A percentile compares a stretch with the other conserved stretches of the same genome.
phyloP scores from a whole-genome alignment of 2,797 vertebrate genomes.

The Silurus lanzhouensis region DNA sequence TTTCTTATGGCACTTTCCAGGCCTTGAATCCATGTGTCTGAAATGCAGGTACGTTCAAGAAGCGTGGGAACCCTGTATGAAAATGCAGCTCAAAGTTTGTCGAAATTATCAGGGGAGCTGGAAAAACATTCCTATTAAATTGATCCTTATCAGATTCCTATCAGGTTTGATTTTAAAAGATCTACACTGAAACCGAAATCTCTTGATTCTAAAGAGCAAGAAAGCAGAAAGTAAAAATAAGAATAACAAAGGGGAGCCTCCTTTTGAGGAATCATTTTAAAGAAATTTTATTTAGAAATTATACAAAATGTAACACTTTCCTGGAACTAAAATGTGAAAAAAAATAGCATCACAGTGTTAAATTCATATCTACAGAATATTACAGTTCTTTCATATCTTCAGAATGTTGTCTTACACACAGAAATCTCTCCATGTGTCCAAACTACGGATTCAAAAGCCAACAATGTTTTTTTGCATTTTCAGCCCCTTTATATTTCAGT shows the following conservation, averaged over 20 bases:
- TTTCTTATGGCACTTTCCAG: no score
- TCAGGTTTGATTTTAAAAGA: background rate
- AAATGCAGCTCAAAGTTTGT: no score
- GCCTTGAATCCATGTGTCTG: no score
- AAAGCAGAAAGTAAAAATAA: background rate
- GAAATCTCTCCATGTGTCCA: background rate
- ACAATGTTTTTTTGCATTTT: background rate
- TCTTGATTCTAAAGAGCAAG: background rate
- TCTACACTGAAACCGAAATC: background rate
- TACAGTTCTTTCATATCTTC: slow-evolving; percentile 12
- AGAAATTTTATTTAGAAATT: background rate
- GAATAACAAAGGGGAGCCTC: background rate
- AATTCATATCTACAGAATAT: background rate
- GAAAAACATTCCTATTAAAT: background rate
- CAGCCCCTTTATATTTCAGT: background rate
- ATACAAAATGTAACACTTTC: background rate
- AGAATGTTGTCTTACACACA: background rate
- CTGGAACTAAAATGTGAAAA: background rate
- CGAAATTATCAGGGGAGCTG: no score
- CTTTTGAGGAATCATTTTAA: background rate
- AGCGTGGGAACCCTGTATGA: no score
- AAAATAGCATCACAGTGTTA: background rate
- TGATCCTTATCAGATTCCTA: background rate
- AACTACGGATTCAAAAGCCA: background rate
- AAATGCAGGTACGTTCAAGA: no score